A percentile compares a stretch with the other conserved stretches of the same genome.
phyloP scores from a whole-genome alignment of 1,140 invertebrate genomes.

The roundworm (Caenorhabditis elegans) region DNA sequence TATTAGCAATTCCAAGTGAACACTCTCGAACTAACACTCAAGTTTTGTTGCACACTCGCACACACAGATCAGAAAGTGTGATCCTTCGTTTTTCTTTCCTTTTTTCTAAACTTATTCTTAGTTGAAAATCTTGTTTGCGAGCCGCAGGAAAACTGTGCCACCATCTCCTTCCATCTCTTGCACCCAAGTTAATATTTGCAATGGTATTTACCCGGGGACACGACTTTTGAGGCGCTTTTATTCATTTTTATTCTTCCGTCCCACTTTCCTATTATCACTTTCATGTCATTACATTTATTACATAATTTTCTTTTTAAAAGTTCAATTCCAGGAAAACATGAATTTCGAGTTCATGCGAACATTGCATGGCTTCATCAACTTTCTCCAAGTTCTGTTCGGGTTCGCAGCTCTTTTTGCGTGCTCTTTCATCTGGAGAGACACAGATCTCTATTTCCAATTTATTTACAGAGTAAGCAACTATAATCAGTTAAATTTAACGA shows the following conservation, averaged over 20 bases:
- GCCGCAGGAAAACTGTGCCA: not conserved
- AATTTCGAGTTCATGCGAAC: slow-evolving; percentile 30
- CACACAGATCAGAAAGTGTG: slow-evolving; percentile 11
- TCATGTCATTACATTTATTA: no score
- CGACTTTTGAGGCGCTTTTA: slow-evolving; percentile 13
- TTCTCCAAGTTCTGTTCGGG: slow-evolving; percentile 34
- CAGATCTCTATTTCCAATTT: slow-evolving; percentile 36
- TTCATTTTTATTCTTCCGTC: not conserved
- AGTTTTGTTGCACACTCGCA: not conserved
- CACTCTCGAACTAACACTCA: not conserved
- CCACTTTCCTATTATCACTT: not conserved
- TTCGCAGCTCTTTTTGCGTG: slow-evolving; percentile 36
- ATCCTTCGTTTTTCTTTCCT: not conserved
- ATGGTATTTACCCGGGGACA: slow-evolving; percentile 27
- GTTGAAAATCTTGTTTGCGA: slow-evolving; percentile 10
- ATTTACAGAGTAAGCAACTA: not conserved
- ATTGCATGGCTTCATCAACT: slow-evolving; percentile 35
- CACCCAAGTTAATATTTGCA: slow-evolving; percentile 9
- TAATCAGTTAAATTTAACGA: not conserved
- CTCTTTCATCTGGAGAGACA: slow-evolving; percentile 37
- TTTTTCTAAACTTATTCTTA: not conserved
- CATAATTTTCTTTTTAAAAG: not conserved
- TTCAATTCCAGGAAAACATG: slow-evolving; percentile 22
- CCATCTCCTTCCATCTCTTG: not conserved
- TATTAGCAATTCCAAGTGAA: not conserved